Evolutionary conservation across 1,140 invertebrate species (phyloP).

Genomic region (Diachasma alloeum): DNA sequence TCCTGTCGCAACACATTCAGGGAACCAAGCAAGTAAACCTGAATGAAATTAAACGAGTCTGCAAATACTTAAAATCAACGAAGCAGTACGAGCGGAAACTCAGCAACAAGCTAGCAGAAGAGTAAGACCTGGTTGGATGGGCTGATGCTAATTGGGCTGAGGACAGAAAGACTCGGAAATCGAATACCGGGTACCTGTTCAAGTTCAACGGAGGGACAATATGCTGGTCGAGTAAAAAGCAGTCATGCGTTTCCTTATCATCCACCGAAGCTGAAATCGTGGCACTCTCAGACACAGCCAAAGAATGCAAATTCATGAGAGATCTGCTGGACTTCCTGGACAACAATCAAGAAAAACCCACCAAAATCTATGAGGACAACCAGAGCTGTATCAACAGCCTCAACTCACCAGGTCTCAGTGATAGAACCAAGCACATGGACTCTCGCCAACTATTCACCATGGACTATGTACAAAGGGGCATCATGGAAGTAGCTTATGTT

Average conservation of each 20-base stretch:
- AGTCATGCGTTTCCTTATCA: constrained; percentile 14
- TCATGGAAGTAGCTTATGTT: background rate
- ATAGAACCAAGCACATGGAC: constrained; percentile 1
- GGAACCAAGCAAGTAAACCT: constrained; percentile 31
- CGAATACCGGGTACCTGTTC: constrained; percentile 17
- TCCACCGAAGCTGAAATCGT: constrained; percentile 21
- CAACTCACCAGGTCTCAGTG: background rate
- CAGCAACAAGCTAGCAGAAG: background rate
- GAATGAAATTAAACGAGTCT: constrained; percentile 38
- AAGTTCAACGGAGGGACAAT: constrained; percentile 8
- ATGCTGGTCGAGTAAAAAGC: constrained; percentile 8
- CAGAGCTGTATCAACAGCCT: constrained; percentile 17
- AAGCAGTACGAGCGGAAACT: constrained; percentile 18
- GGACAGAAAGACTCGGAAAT: background rate
- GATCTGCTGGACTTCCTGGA: constrained; percentile 6
- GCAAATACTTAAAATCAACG: constrained; percentile 42
- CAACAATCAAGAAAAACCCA: background rate
- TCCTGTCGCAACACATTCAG: constrained; percentile 44
- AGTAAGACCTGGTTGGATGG: background rate
- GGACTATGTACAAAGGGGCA: background rate
- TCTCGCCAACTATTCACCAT: background rate
- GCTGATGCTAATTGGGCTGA: constrained; percentile 23
- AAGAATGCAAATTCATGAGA: constrained; percentile 14
- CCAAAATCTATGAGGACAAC: constrained; percentile 27
- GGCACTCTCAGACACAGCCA: constrained; percentile 14